These are phyloP conservation scores for Emesis furor DNA, from an alignment of 2,888 invertebrate species.

Conservation along the genomic window DNA sequence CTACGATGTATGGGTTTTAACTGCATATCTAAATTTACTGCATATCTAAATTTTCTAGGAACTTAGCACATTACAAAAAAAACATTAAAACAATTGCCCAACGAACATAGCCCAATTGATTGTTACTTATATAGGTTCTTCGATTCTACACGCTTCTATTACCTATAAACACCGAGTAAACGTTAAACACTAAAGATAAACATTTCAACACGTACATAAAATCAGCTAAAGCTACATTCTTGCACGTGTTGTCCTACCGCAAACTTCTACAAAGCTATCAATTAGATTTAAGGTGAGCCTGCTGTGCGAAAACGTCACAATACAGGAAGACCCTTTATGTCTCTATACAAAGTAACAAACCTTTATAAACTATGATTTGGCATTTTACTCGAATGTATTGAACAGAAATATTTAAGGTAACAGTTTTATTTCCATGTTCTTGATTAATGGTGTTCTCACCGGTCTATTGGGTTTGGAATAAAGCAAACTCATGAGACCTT, in stretches of 20 bases:
- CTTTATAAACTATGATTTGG: not conserved
- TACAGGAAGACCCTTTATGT: slow-evolving; percentile 18
- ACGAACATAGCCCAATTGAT: no score
- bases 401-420: not conserved
- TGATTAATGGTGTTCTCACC: no score
- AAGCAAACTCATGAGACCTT: not conserved
- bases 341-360: slow-evolving; percentile 15
- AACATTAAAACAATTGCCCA: no score
- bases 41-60: no score
- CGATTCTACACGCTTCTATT: not conserved
- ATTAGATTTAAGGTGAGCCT: slow-evolving; percentile 79
- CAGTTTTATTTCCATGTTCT: not conserved
- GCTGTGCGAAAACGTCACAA: slow-evolving; percentile 22
- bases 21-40: no score
- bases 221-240: slow-evolving; percentile 87
- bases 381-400: not conserved
- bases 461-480: no score
- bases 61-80: no score
- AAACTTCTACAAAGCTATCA: slow-evolving; percentile 79
- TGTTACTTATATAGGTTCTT: not conserved
- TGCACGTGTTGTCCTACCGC: slow-evolving; percentile 85
- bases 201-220: slow-evolving; percentile 81
- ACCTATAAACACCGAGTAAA: not conserved
- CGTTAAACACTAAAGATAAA: slow-evolving; percentile 18
- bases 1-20: no score